These are phyloP conservation scores for Cyrtodaria siliqua DNA, from an alignment of 2,888 invertebrate genomes.

Conservation along the genomic window DNA sequence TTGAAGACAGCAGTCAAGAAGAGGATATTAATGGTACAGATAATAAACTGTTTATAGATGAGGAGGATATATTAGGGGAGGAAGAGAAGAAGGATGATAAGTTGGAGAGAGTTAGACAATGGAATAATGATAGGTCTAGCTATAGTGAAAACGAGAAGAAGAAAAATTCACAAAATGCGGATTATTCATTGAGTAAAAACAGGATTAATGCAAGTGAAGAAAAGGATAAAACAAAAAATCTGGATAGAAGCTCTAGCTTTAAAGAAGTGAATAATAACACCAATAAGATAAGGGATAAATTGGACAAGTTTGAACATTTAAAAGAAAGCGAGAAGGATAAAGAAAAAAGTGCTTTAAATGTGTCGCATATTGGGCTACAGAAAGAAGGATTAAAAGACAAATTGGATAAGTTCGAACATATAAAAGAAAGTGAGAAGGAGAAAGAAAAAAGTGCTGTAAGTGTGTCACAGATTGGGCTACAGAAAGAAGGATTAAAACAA, in stretches of 20 bases:
- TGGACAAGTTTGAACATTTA: constrained; percentile 58
- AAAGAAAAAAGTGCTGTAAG: constrained; percentile 31
- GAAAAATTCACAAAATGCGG: background rate
- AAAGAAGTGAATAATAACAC: constrained; percentile 26
- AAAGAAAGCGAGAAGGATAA: constrained; percentile 6
- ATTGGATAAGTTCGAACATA: constrained; percentile 55
- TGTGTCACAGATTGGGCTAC: no score
- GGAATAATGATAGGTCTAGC: constrained; percentile 45
- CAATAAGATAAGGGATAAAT: constrained; percentile 51
- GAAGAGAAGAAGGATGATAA: constrained; percentile 27
- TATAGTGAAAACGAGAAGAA: background rate
- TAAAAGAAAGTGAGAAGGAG: constrained; percentile 23
- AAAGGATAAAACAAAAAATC: background rate
- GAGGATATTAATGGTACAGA: background rate
- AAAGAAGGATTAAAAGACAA: constrained; percentile 55
- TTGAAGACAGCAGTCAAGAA: background rate
- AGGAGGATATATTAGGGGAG: background rate
- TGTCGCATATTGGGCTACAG: constrained; percentile 24
- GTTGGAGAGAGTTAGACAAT: constrained; percentile 29
- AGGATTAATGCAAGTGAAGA: background rate
- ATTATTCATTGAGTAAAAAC: no score
- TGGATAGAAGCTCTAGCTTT: no score
- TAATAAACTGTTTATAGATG: background rate
- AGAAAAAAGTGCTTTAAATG: constrained; percentile 34
- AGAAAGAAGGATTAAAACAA: constrained; percentile 57